Conservation (phyloP, 2,797 vertebrate genomes). For the Cirrhinus molitorella region DNA sequence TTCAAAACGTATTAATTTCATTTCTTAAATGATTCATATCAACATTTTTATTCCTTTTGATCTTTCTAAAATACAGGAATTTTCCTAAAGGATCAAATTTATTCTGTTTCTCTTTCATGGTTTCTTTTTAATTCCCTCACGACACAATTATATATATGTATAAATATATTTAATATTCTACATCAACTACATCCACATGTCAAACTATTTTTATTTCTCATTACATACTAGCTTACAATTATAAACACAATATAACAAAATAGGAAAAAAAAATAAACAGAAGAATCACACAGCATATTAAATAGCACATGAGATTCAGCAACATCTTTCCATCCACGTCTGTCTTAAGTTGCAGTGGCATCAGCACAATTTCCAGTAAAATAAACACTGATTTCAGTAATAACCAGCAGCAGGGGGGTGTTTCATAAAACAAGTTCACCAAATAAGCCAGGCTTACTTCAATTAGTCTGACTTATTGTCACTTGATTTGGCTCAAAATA, state of each 20-base stretch:
- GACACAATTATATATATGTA: not conserved
- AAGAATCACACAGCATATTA: slow-evolving; percentile 11
- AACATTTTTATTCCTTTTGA: not conserved
- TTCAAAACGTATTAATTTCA: not conserved
- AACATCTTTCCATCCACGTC: not conserved
- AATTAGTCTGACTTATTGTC: no score
- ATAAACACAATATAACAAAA: not conserved
- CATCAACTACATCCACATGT: not conserved
- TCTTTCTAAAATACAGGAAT: not conserved
- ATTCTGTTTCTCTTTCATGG: not conserved
- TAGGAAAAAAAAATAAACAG: not conserved
- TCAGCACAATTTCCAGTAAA: slow-evolving; percentile 8
- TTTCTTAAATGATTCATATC: not conserved
- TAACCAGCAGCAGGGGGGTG: not conserved
- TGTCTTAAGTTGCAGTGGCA: not conserved
- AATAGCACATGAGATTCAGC: slow-evolving; percentile 26
- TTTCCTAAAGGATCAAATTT: not conserved
- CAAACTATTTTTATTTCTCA: slow-evolving; percentile 3
- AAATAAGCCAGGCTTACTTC: no score
- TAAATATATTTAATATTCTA: not conserved
- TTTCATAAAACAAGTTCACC: no score
- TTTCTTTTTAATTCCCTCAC: no score
- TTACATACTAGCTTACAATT: slow-evolving; percentile 3
- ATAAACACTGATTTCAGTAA: slow-evolving; percentile 9
- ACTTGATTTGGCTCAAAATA: no score